A percentile compares a stretch with the other conserved stretches of the same genome.
Evolutionary conservation across 1,140 invertebrate genomes (phyloP).

Genomic region (Drosophila pachea): DNA sequence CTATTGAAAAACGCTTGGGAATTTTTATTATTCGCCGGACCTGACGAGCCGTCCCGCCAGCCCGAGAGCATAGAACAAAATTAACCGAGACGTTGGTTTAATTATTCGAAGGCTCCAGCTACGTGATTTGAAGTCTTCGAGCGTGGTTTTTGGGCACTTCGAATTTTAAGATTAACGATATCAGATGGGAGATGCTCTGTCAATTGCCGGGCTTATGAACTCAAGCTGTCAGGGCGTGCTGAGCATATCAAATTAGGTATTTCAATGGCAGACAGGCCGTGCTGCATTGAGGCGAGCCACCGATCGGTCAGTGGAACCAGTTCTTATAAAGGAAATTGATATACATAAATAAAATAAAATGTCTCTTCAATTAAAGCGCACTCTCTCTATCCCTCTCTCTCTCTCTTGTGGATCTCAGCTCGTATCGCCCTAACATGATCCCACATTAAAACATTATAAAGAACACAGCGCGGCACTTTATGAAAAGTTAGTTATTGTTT

Average conservation of each 20-base stretch:
- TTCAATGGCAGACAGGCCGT: conserved; percentile 1
- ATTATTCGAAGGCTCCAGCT: conserved; percentile 51
- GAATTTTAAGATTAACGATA: conserved; percentile 67
- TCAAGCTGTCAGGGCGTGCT: conserved; percentile 15
- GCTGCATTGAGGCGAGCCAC: not conserved
- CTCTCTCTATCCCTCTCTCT: too few species aligned
- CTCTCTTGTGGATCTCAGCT: too few species aligned
- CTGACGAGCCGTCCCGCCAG: conserved; percentile 1
- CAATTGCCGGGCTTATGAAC: conserved; percentile 32
- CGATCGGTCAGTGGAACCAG: not conserved
- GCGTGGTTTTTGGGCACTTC: conserved; percentile 37
- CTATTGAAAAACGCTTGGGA: conserved; percentile 75
- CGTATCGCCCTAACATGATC: too few species aligned
- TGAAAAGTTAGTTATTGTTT: conserved; percentile 42
- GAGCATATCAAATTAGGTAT: conserved; percentile 46
- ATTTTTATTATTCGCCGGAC: conserved; percentile 62
- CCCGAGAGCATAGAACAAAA: not conserved
- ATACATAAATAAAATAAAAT: too few species aligned
- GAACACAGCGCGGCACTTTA: too few species aligned
- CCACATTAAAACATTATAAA: too few species aligned
- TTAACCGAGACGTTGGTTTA: conserved; percentile 49
- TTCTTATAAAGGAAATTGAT: not conserved
- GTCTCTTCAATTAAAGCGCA: not conserved
- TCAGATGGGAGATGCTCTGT: conserved; percentile 37
- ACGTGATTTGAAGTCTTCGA: conserved; percentile 64